Percentiles rank a stretch among this genome's conserved stretches.
These are phyloP conservation scores for Cherax quadricarinatus DNA, from an alignment of 1,140 invertebrate species.

Conservation along the genomic window DNA sequence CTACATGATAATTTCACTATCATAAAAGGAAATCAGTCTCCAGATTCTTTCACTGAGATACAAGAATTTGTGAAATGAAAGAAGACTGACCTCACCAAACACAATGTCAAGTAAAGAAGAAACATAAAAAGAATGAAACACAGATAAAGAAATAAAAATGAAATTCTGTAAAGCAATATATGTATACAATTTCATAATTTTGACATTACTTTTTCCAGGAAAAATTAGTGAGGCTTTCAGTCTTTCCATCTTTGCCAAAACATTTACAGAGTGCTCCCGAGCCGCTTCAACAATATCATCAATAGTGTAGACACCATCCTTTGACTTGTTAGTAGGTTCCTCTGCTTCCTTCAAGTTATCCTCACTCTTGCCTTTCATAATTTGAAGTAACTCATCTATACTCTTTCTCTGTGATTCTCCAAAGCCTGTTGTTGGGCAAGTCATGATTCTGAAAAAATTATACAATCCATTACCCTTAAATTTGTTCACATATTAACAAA, in stretches of 20 bases:
- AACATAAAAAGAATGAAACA: background rate
- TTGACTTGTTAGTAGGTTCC: background rate
- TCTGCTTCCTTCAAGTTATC: background rate
- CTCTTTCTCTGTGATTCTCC: constrained; percentile 1
- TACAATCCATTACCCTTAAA: no score
- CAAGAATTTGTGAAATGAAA: no score
- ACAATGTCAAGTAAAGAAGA: background rate
- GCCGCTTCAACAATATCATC: background rate
- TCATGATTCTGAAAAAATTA: constrained; percentile 34
- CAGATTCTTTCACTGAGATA: no score
- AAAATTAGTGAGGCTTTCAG: background rate
- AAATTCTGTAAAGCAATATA: background rate
- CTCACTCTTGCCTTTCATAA: background rate
- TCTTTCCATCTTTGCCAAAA: background rate
- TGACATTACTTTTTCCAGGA: background rate
- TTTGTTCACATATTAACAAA: no score
- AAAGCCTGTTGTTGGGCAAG: background rate
- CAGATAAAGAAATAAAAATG: background rate
- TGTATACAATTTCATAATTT: background rate
- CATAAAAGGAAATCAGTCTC: no score
- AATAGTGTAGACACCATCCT: constrained; percentile 3
- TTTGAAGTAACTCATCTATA: background rate
- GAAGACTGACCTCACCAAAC: no score
- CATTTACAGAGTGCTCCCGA: background rate
- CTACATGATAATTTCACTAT: no score